Evolutionary conservation across 2,797 vertebrate genomes (phyloP).

Genomic region (Sebastes taczanowskii): DNA sequence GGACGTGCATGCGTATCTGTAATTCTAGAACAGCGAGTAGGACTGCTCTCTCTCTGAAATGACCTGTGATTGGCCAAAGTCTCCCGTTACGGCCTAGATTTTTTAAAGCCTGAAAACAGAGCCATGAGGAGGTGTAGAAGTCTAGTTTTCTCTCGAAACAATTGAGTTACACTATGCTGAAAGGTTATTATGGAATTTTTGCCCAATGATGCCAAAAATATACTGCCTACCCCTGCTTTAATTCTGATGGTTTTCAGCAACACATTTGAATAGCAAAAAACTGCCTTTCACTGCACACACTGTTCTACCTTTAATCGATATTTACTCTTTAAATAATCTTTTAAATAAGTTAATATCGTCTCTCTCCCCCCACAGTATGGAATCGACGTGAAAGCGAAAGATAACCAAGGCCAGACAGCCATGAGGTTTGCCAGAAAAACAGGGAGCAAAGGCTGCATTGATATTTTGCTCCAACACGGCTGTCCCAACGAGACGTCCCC

Average conservation of each 20-base stretch:
- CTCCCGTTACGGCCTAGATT: too few relatives aligned
- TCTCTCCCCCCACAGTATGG: slow-evolving; percentile 83
- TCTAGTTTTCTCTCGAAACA: too few relatives aligned
- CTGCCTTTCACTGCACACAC: not conserved
- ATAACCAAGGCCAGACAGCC: slow-evolving; percentile 87
- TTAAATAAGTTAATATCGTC: not conserved
- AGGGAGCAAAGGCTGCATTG: slow-evolving; percentile 89
- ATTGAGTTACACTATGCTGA: too few relatives aligned
- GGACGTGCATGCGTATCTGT: too few relatives aligned
- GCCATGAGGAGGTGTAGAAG: too few relatives aligned
- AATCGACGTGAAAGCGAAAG: slow-evolving; percentile 88
- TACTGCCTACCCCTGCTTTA: too few relatives aligned
- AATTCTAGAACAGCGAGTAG: too few relatives aligned
- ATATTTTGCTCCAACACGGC: slow-evolving; percentile 92
- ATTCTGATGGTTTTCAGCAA: not conserved
- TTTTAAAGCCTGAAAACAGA: too few relatives aligned
- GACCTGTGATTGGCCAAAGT: too few relatives aligned
- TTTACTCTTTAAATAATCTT: not conserved
- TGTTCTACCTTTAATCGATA: not conserved
- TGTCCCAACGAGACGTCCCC: slow-evolving; percentile 88
- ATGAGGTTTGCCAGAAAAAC: slow-evolving; percentile 87
- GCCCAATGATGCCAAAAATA: too few relatives aligned
- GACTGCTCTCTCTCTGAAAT: too few relatives aligned
- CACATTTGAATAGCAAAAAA: not conserved
- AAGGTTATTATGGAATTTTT: too few relatives aligned